Conservation (phyloP, 2,888 invertebrate species). For the Ceramica pisi region DNA sequence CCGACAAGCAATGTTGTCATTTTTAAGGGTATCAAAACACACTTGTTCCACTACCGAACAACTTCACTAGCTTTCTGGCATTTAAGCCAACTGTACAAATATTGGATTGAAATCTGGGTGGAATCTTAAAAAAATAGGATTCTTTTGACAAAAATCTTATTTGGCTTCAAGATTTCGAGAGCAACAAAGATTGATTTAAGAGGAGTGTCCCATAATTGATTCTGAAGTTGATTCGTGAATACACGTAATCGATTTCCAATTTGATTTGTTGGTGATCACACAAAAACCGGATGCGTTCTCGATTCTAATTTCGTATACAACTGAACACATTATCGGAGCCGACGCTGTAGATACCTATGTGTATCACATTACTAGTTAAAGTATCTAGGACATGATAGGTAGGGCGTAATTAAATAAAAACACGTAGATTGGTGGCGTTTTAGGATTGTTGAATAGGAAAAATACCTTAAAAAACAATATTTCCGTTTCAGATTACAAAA, state of each 20-base stretch:
- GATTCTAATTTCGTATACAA: constrained; percentile 48
- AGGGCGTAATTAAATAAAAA: not conserved
- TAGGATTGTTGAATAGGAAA: constrained; percentile 11
- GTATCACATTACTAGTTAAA: constrained; percentile 31
- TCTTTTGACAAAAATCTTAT: constrained; percentile 37
- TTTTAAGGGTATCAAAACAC: constrained; percentile 48
- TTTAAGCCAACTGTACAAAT: constrained; percentile 42
- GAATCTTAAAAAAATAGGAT: constrained; percentile 23
- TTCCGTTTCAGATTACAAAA: no score
- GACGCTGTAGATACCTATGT: not conserved
- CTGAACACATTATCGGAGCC: constrained; percentile 33
- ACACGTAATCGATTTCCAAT: constrained; percentile 43
- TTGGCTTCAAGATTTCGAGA: constrained; percentile 26
- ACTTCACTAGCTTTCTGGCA: constrained; percentile 29
- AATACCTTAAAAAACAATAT: no score
- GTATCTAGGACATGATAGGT: not conserved
- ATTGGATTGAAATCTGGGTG: constrained; percentile 15
- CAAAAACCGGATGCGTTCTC: constrained; percentile 28
- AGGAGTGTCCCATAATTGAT: constrained; percentile 37
- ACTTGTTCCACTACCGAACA: constrained; percentile 31
- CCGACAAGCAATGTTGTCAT: constrained; percentile 44
- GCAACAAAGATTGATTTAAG: constrained; percentile 47
- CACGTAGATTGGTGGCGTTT: not conserved
- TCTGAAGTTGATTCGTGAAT: constrained; percentile 37
- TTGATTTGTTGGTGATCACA: constrained; percentile 44